A percentile compares a stretch with the other conserved stretches of the same genome.
Evolutionary conservation across 2,797 vertebrate genomes (phyloP).

Genomic region (Agapornis canus): DNA sequence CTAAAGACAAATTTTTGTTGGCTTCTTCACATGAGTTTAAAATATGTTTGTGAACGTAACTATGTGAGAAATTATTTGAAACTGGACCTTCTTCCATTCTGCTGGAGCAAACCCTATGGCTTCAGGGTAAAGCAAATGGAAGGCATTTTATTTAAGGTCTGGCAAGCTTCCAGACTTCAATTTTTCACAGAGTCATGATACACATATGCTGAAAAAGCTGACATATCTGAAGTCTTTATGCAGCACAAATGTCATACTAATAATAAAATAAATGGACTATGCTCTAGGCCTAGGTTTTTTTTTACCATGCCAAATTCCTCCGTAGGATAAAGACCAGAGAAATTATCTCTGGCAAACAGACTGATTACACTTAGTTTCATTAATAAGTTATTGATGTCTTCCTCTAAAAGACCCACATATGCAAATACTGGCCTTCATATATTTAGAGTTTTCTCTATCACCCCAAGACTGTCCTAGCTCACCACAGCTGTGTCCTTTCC

Average conservation of each 20-base stretch:
- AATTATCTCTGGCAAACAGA: conserved; percentile 1
- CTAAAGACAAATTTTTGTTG: neutral
- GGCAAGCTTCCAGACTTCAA: neutral
- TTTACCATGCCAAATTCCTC: neutral
- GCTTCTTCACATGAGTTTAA: conserved; percentile 2
- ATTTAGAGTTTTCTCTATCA: conserved; percentile 32
- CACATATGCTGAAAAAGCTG: neutral
- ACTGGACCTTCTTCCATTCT: conserved; percentile 1
- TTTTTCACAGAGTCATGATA: neutral
- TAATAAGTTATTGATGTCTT: neutral
- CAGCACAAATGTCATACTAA: neutral
- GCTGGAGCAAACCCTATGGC: neutral
- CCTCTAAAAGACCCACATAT: neutral
- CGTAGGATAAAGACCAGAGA: neutral
- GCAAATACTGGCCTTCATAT: conserved; percentile 7
- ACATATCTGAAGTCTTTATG: neutral
- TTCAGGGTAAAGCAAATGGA: conserved; percentile 28
- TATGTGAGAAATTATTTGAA: neutral
- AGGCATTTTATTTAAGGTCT: conserved; percentile 36
- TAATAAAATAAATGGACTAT: conserved; percentile 1
- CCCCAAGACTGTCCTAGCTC: conserved; percentile 33
- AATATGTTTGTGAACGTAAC: neutral
- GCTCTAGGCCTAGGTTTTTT: neutral
- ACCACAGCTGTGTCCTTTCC: conserved; percentile 73
- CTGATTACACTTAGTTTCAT: neutral